These are phyloP conservation scores for Dipodomys stephensi DNA, from an alignment of 2,113 vertebrate genomes.

Conservation along the genomic window DNA sequence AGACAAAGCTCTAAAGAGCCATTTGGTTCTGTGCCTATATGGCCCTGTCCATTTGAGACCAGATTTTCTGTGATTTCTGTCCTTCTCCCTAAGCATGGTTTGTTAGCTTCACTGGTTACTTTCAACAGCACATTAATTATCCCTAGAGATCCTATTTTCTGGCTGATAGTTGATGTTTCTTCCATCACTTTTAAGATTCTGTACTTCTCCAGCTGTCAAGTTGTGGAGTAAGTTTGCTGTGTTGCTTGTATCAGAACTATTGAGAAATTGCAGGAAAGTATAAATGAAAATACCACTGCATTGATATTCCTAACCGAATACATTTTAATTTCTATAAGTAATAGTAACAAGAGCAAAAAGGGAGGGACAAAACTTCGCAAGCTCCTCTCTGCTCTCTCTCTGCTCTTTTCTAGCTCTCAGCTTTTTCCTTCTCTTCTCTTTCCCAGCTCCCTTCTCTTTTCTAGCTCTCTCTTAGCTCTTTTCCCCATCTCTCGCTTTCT, in stretches of 20 bases:
- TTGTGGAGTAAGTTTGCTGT: constrained; percentile 55
- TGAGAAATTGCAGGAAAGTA: constrained; percentile 44
- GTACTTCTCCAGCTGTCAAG: constrained; percentile 36
- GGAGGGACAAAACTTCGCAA: neutral
- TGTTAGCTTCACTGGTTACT: constrained; percentile 59
- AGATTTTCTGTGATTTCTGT: constrained; percentile 64
- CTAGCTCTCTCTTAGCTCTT: too few species aligned
- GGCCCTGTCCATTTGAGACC: constrained; percentile 53
- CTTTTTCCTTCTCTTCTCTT: too few species aligned
- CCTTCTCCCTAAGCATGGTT: constrained; percentile 54
- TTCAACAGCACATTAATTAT: constrained; percentile 63
- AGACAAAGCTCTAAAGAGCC: constrained; percentile 48
- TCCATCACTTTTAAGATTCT: constrained; percentile 66
- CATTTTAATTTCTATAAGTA: constrained; percentile 12
- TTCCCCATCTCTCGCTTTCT: too few species aligned
- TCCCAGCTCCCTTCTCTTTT: too few species aligned
- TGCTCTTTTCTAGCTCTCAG: too few species aligned
- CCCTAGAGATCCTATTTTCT: constrained; percentile 51
- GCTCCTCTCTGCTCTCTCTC: neutral
- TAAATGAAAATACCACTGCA: constrained; percentile 1
- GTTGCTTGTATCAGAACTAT: constrained; percentile 27
- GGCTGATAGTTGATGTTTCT: constrained; percentile 62
- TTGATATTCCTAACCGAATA: constrained; percentile 1
- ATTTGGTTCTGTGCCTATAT: constrained; percentile 65
- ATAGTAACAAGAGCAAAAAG: neutral